Evolutionary conservation across 1,140 invertebrate genomes (phyloP).

Genomic region (Procambarus clarkii): DNA sequence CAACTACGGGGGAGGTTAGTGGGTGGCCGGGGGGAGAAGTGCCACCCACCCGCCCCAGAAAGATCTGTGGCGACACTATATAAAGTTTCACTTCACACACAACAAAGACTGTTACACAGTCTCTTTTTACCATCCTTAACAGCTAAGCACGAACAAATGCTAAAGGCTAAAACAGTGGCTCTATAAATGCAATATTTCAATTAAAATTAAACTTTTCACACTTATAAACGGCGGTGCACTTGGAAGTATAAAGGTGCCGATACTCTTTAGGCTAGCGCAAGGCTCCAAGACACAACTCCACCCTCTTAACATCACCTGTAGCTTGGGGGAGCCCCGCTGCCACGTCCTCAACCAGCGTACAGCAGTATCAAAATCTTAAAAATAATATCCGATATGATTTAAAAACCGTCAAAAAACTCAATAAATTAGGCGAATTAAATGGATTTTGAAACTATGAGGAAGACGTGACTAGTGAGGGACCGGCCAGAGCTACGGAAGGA

Average conservation of each 20-base stretch:
- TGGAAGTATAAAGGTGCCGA: slow-evolving; percentile 14
- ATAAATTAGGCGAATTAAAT: too few species aligned
- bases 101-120: slow-evolving; percentile 55
- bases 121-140: slow-evolving; percentile 59
- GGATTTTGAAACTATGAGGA: not conserved
- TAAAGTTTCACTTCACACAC: slow-evolving; percentile 39
- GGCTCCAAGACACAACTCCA: not conserved
- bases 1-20: slow-evolving; percentile 31
- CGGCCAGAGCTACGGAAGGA: not conserved
- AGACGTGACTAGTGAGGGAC: not conserved
- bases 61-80: slow-evolving; percentile 50
- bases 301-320: not conserved
- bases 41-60: slow-evolving; percentile 42
- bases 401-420: too few species aligned
- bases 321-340: not conserved
- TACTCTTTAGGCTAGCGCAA: not conserved
- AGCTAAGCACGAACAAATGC: slow-evolving; percentile 66
- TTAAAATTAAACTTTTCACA: slow-evolving; percentile 37
- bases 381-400: not conserved
- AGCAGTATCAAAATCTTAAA: not conserved
- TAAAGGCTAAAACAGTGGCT: slow-evolving; percentile 46
- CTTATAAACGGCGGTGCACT: slow-evolving; percentile 33
- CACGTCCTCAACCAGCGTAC: not conserved
- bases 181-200: slow-evolving; percentile 61
- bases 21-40: not conserved